A percentile compares a stretch with the other conserved stretches of the same genome.
Conservation (phyloP, 2,888 invertebrate genomes). For the Petrolisthes manimaculis region DNA sequence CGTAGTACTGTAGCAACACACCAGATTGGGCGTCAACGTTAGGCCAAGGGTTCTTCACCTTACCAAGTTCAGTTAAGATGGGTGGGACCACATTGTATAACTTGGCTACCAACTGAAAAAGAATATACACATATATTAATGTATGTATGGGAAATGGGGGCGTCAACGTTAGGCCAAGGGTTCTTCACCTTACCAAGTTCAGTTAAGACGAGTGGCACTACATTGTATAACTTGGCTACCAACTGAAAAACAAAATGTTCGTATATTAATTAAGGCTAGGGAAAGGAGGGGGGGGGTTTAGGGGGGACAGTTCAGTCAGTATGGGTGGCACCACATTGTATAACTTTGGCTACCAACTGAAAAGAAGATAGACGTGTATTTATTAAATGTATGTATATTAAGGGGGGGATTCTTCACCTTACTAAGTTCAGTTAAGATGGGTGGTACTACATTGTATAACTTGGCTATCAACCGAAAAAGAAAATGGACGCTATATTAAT, state of each 20-base stretch:
- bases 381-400: too few relatives aligned
- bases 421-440: conserved; percentile 90
- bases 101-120: conserved; percentile 89
- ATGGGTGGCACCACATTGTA: too few relatives aligned
- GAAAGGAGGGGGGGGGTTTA: conserved; percentile 70
- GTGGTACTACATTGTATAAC: conserved; percentile 92
- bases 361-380: too few relatives aligned
- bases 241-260: too few relatives aligned
- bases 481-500: too few relatives aligned
- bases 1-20: conserved; percentile 90
- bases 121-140: too few relatives aligned
- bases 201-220: conserved; percentile 90
- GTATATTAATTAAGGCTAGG: too few relatives aligned
- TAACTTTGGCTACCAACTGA: too few relatives aligned
- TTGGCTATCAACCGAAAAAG: conserved; percentile 89
- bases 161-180: conserved; percentile 98
- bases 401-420: conserved; percentile 98
- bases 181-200: conserved; percentile 97
- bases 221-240: conserved; percentile 90
- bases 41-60: conserved; percentile 98
- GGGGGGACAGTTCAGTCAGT: too few relatives aligned
- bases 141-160: too few relatives aligned
- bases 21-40: conserved; percentile 98
- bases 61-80: conserved; percentile 90
- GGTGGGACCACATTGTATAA: conserved; percentile 94